Percentiles rank a stretch among this genome's conserved stretches.
Evolutionary conservation across 2,888 invertebrate genomes (phyloP).

Genomic region (Junonia oenone): DNA sequence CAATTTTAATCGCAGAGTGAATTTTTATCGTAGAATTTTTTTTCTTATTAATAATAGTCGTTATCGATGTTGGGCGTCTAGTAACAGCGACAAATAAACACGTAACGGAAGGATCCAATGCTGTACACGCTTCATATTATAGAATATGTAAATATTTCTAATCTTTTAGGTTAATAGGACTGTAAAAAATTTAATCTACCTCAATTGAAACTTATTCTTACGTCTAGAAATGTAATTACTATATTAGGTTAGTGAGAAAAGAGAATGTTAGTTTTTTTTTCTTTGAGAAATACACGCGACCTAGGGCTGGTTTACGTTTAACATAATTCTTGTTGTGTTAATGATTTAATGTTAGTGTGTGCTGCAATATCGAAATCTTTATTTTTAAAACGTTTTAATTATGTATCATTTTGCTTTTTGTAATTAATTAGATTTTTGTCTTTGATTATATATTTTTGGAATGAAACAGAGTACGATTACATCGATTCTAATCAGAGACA

Average conservation of each 20-base stretch:
- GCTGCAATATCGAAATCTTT: conserved; percentile 60
- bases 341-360: conserved; percentile 52
- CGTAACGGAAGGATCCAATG: conserved; percentile 54
- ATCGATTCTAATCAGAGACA: conserved; percentile 8
- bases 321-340: conserved; percentile 44
- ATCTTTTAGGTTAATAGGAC: conserved; percentile 77
- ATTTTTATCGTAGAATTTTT: neutral
- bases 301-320: conserved; percentile 43
- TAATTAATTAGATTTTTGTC: conserved; percentile 15
- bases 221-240: conserved; percentile 67
- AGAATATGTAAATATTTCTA: conserved; percentile 73
- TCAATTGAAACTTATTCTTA: conserved; percentile 75
- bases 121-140: conserved; percentile 63
- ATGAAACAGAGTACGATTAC: conserved; percentile 6
- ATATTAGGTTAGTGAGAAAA: conserved; percentile 72
- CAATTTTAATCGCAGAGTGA: neutral
- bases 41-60: conserved; percentile 12
- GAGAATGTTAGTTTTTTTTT: conserved; percentile 44
- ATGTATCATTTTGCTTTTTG: conserved; percentile 56
- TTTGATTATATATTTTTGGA: conserved; percentile 2
- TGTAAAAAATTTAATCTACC: conserved; percentile 79
- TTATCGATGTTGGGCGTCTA: conserved; percentile 36
- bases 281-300: conserved; percentile 55
- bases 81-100: conserved; percentile 38
- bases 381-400: conserved; percentile 53